These are phyloP conservation scores for Deroptyus accipitrinus DNA, from an alignment of 2,113 vertebrate genomes.

Conservation along the genomic window DNA sequence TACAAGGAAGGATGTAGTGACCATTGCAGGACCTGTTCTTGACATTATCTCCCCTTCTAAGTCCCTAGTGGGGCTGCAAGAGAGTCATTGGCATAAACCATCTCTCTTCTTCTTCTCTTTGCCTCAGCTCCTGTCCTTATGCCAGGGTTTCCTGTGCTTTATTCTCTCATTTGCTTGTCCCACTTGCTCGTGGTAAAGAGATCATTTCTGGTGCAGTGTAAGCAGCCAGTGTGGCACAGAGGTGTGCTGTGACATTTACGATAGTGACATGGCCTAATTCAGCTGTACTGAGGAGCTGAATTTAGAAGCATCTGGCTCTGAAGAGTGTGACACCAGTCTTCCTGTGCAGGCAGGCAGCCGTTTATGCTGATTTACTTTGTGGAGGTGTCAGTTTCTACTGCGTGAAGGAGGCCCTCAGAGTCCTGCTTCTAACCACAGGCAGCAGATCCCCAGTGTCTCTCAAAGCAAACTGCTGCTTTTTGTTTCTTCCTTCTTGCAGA, in stretches of 20 bases:
- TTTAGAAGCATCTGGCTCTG: not conserved
- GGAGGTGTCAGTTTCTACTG: not conserved
- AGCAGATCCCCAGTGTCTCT: not conserved
- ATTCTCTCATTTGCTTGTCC: not conserved
- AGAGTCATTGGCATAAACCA: not conserved
- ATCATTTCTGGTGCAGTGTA: not conserved
- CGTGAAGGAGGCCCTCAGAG: not conserved
- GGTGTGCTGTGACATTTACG: not conserved
- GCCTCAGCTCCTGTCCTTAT: not conserved
- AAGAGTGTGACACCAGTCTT: not conserved
- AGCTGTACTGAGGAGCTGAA: not conserved
- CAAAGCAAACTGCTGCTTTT: not conserved
- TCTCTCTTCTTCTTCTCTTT: not conserved
- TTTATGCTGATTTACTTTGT: not conserved
- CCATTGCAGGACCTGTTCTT: not conserved
- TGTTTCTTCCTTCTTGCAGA: not conserved
- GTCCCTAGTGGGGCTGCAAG: not conserved
- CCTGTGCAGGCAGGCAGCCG: not conserved
- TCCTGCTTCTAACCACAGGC: not conserved
- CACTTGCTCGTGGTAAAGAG: not conserved
- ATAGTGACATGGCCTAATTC: not conserved
- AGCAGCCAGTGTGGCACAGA: not conserved
- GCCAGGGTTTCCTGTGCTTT: not conserved
- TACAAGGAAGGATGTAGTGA: not conserved
- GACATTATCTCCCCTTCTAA: not conserved